Evolutionary conservation across 2,888 invertebrate species (phyloP), one percentile per base, ranked within the genome.

Genomic region (Mythimna pallens): DNA sequence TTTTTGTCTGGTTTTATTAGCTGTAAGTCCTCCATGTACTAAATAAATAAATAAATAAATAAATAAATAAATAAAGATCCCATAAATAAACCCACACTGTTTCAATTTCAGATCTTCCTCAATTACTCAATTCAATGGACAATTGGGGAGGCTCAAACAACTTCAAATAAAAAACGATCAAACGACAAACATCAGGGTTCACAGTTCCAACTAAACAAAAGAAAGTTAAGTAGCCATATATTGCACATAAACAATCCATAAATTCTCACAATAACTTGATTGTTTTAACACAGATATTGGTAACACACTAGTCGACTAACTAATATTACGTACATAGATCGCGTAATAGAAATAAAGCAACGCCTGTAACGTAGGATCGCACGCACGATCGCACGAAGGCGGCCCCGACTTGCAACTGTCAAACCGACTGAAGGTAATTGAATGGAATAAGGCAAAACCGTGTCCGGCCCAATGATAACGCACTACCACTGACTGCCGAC

Each of bases 311-410:
- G 25, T 65, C 55, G 58, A 59, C 43, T 43, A 55, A 78, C 43
- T 63, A 12, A 52, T 64, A 78, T 67, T 59, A 73, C 69, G 67
- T 52, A 30, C 63, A 50, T 55, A 20, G 62, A 72, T 80, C 73
- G 66, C 57, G 65, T 71, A 68, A 74, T 73, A 76, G 62, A 70
- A 76, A 71, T 66, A 74, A 78, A 80, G 69, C 74, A 78, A 75
- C 64, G 64, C 64, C 74, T 75, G 67, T 78, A 73, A 68, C 69
- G 72, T 65, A 74, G 69, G 82, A 83, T 86, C 82, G 85, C 82
- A 88, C 90, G 90, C 91, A 93, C 94, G 93, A 92, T 91, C 93
- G 91, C 88, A 80, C 91, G 86, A 87, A 84, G 79, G 84, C 90
- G 82, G 76, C 75, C 78, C 82, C 86, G 75, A 83, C 67, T 70